phyloP scores from a whole-genome alignment of 1,140 invertebrate species.

The Tetramorium alpestre region DNA sequence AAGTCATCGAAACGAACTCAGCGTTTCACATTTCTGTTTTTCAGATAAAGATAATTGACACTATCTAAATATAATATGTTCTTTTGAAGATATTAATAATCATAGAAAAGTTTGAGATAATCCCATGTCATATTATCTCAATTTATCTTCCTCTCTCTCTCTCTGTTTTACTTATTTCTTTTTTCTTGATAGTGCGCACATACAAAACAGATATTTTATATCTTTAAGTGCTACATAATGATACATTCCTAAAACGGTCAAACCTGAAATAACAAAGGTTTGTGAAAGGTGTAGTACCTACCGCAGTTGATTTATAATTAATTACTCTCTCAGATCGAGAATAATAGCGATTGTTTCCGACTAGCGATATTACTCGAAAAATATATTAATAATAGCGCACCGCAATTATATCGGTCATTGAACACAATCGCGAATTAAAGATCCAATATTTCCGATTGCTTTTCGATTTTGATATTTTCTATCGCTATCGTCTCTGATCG shows the following conservation, averaged over 20 bases:
- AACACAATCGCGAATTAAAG: background rate
- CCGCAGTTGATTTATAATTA: slow-evolving; percentile 1
- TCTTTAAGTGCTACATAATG: background rate
- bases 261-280: slow-evolving; percentile 1
- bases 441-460: background rate
- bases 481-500: background rate
- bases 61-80: background rate
- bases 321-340: background rate
- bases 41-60: background rate
- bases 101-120: background rate
- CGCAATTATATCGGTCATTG: background rate
- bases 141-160: background rate
- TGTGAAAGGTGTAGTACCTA: background rate
- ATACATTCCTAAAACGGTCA: background rate
- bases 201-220: background rate
- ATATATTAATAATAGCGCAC: background rate
- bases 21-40: background rate
- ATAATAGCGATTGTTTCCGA: slow-evolving; percentile 10
- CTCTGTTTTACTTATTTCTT: background rate
- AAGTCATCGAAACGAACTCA: background rate
- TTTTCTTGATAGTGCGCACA: background rate
- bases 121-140: background rate
- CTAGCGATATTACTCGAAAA: background rate
- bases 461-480: background rate
- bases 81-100: background rate